These are phyloP conservation scores for Crepidodera aurea DNA, from an alignment of 2,888 invertebrate genomes.

Conservation along the genomic window DNA sequence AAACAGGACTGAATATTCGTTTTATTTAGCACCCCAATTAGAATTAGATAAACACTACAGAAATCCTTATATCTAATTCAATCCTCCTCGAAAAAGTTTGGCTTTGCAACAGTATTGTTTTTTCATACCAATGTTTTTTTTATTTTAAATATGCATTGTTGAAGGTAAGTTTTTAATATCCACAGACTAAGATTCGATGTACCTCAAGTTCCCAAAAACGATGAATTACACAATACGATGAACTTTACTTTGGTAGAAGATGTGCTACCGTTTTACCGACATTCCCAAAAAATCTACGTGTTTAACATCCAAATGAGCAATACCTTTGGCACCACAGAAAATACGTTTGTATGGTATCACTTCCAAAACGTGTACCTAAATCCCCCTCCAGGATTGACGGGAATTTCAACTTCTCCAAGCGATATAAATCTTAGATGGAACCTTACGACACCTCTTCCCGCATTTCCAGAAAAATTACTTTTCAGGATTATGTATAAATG, in stretches of 20 bases:
- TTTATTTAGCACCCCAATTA: no score
- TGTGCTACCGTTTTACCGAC: conserved; percentile 58
- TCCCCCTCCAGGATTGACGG: conserved; percentile 62
- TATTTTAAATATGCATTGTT: no score
- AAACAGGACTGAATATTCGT: no score
- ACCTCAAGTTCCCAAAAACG: background rate
- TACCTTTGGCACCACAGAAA: conserved; percentile 65
- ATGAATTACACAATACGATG: background rate
- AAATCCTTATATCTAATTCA: no score
- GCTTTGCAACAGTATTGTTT: no score
- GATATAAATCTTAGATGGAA: conserved; percentile 64
- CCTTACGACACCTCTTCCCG: conserved; percentile 61
- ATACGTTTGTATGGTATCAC: conserved; percentile 25
- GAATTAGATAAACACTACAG: no score
- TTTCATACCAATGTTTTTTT: no score
- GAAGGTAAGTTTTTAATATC: background rate
- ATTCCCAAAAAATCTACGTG: conserved; percentile 63
- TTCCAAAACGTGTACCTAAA: conserved; percentile 57
- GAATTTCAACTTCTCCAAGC: conserved; percentile 60
- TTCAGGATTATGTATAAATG: conserved; percentile 65
- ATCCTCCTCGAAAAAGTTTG: no score
- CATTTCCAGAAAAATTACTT: conserved; percentile 64
- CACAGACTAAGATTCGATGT: background rate
- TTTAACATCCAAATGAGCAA: conserved; percentile 71
- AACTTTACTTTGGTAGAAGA: background rate